Percentiles rank a stretch among this genome's conserved stretches.
Conservation (phyloP, 1,140 invertebrate genomes). For the Drosophila nasuta region DNA sequence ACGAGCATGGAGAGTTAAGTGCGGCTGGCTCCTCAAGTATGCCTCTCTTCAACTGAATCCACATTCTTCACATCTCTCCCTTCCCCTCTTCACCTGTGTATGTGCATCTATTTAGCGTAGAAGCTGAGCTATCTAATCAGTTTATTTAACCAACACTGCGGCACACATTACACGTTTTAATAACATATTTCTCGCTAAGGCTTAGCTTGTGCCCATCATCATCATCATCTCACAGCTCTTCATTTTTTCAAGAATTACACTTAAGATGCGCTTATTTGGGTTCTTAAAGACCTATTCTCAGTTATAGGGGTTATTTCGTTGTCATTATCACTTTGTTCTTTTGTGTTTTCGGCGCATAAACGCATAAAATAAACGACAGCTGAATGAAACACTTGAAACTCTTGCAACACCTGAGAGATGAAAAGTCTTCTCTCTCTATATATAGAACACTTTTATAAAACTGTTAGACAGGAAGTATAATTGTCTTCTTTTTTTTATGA, state of each 20-base stretch:
- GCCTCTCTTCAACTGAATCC: slow-evolving; percentile 16
- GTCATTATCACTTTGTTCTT: slow-evolving; percentile 12
- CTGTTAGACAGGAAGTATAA: slow-evolving; percentile 6
- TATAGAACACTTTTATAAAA: not conserved
- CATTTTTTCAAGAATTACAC: slow-evolving; percentile 6
- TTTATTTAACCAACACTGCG: slow-evolving; percentile 11
- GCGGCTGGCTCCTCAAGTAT: not conserved
- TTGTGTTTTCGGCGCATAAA: not conserved
- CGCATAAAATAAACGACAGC: not conserved
- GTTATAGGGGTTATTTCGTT: slow-evolving; percentile 15
- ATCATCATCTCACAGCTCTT: slow-evolving; percentile 4
- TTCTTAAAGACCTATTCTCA: slow-evolving; percentile 8
- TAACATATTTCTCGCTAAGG: slow-evolving; percentile 14
- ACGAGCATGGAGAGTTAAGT: not conserved
- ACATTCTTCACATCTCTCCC: slow-evolving; percentile 14
- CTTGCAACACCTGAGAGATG: not conserved
- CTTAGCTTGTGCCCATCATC: slow-evolving; percentile 16
- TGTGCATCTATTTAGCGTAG: slow-evolving; percentile 10
- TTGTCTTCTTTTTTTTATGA: not conserved
- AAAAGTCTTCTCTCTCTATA: not conserved
- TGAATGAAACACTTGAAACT: slow-evolving; percentile 2
- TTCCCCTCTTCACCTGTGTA: not conserved
- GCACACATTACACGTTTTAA: slow-evolving; percentile 14
- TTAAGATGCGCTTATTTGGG: slow-evolving; percentile 23
- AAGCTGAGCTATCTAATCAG: slow-evolving; percentile 27